Base-by-base conservation (phyloP, 2,797 vertebrate species). In the Epinephelus malabaricus region DNA sequence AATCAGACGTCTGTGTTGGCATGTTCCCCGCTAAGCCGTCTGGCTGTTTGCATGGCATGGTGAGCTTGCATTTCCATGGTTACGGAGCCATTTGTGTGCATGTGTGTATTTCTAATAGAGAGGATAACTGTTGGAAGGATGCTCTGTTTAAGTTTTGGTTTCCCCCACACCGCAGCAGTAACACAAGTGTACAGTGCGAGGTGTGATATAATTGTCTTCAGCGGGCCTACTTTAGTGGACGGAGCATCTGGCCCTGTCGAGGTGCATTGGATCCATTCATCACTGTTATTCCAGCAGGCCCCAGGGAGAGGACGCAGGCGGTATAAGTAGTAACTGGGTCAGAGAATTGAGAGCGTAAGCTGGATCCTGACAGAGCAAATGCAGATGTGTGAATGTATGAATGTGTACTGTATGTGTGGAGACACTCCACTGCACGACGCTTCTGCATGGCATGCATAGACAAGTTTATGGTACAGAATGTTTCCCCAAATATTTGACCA, bases 291-390 rank as follows among this genome's bases (percentile, higher is more conserved):
- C 56, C 69, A 59, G 77, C 68, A 1, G 66, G 65, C 75, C 76
- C 79, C 62, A 23, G 81, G 77, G 79, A 83, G 70, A 72, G 78
- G 60, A 78, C 11, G n/a, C 84, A 77, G 81, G 66, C 72, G 27
- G 80, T 79, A 86, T 43, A 88, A 84, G 82, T 85, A 86, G 89
- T 69, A 93, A 93, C 81, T 94, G 91, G 92, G 91, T 90, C 93
- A 93, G 60, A 75, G 70, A 87, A 88, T 68, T 68, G 81, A 87
- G 85, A 89, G 63, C 70, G n/a, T 53, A 73, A 87, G 76, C 65
- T 76, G 55, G 82, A 88, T 90, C 76, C 86, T 87, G 88, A 89
- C 88, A 84, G 85, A 72, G 74, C 72, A 79, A 71, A 78, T 77
- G 82, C 73, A 84, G 62, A 54, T 79, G 59, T 81, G 68, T 69